These are phyloP conservation scores for Chamaea fasciata DNA, from an alignment of 2,113 vertebrate genomes.

Conservation along the genomic window DNA sequence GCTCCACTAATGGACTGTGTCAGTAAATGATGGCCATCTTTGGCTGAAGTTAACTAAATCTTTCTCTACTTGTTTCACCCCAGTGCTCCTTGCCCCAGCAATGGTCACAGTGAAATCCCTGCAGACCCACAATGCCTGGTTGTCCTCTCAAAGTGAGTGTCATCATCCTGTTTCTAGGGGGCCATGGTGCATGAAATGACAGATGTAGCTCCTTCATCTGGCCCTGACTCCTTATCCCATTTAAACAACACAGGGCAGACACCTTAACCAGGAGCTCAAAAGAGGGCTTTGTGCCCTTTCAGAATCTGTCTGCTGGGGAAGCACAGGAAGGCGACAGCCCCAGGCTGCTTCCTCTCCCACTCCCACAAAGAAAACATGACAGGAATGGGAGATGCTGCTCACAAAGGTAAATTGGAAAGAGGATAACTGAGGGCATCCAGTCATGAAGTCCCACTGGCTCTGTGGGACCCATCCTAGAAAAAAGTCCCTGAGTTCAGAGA, in stretches of 20 bases:
- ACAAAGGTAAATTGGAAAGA: not conserved
- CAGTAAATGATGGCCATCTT: not conserved
- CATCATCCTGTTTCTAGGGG: not conserved
- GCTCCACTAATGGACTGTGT: not conserved
- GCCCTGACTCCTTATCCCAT: not conserved
- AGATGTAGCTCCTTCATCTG: not conserved
- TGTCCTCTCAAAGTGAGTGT: not conserved
- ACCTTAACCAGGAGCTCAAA: not conserved
- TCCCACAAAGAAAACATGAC: not conserved
- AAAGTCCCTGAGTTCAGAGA: not conserved
- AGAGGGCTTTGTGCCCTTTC: not conserved
- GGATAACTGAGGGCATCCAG: not conserved
- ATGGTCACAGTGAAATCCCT: not conserved
- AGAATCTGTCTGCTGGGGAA: not conserved
- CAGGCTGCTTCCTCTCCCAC: not conserved
- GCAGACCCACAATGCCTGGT: rapidly evolving
- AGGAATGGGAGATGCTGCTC: not conserved
- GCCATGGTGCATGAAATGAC: not conserved
- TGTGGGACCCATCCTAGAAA: not conserved
- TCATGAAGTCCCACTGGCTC: not conserved
- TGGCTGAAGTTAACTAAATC: not conserved
- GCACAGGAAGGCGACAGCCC: not conserved
- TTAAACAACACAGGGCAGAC: not conserved
- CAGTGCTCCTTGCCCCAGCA: not conserved
- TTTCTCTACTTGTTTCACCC: not conserved